phyloP scores from a whole-genome alignment of 2,113 vertebrate genomes.

The Nyctibius bracteatus region DNA sequence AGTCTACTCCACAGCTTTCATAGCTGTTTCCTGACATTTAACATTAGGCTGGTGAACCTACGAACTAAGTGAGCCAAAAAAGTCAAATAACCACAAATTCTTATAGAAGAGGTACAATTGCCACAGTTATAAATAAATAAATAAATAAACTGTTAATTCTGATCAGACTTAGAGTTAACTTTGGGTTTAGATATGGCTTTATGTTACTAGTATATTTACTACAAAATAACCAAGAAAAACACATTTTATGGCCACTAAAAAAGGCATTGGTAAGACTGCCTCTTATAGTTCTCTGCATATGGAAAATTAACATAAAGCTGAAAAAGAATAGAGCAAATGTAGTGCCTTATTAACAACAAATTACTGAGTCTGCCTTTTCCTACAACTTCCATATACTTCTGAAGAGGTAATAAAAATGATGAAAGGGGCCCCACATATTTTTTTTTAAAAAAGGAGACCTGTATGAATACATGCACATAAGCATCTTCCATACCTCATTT shows the following conservation, averaged over 20 bases:
- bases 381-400: neutral
- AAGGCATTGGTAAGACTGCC: neutral
- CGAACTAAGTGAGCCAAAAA: neutral
- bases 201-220: neutral
- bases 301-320: neutral
- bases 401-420: neutral
- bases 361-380: neutral
- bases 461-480: neutral
- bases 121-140: neutral
- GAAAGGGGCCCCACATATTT: rapidly evolving
- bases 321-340: neutral
- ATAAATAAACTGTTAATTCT: neutral
- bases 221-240: neutral
- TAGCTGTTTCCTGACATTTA: neutral
- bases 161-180: neutral
- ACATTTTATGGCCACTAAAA: neutral
- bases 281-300: neutral
- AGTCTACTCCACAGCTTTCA: neutral
- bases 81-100: neutral
- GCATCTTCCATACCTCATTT: neutral
- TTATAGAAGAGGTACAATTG: neutral
- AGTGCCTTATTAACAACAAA: neutral
- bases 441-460: neutral
- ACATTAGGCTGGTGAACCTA: neutral
- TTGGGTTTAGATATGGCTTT: neutral